phyloP scores from a whole-genome alignment of 2,888 invertebrate genomes.

The Drosophila mercatorum region DNA sequence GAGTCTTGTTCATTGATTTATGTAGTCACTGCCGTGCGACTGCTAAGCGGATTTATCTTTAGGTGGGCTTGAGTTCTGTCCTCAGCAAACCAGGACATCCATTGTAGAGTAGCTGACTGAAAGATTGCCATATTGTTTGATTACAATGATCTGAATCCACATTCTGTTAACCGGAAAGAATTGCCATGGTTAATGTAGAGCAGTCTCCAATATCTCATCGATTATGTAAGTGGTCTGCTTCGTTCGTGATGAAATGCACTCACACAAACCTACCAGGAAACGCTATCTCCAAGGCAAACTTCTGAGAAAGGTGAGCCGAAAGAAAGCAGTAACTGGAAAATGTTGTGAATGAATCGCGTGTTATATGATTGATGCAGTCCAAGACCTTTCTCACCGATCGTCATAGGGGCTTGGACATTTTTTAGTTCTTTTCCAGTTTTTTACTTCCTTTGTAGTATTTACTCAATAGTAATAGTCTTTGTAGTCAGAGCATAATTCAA shows the following conservation, averaged over 20 bases:
- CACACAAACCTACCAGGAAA: conserved; percentile 31
- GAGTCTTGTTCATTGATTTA: conserved; percentile 71
- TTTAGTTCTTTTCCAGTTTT: neutral
- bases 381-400: conserved; percentile 14
- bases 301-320: conserved; percentile 12
- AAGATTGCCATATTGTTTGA: conserved; percentile 66
- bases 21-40: conserved; percentile 44
- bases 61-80: conserved; percentile 63
- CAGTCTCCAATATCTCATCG: conserved; percentile 6
- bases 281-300: conserved; percentile 10
- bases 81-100: conserved; percentile 32
- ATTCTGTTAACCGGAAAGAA: conserved; percentile 44
- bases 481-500: neutral
- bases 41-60: conserved; percentile 67
- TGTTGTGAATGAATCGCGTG: conserved; percentile 34
- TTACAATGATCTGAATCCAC: conserved; percentile 42
- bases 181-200: conserved; percentile 19
- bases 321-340: conserved; percentile 6
- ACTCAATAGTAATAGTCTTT: neutral
- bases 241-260: neutral
- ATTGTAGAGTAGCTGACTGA: conserved; percentile 41
- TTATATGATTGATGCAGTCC: conserved; percentile 6
- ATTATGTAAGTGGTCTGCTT: conserved; percentile 3
- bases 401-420: neutral
- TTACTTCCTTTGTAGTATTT: conserved; percentile 1